These are phyloP conservation scores for Leuciscus waleckii DNA, from an alignment of 2,797 vertebrate genomes.

Conservation along the genomic window DNA sequence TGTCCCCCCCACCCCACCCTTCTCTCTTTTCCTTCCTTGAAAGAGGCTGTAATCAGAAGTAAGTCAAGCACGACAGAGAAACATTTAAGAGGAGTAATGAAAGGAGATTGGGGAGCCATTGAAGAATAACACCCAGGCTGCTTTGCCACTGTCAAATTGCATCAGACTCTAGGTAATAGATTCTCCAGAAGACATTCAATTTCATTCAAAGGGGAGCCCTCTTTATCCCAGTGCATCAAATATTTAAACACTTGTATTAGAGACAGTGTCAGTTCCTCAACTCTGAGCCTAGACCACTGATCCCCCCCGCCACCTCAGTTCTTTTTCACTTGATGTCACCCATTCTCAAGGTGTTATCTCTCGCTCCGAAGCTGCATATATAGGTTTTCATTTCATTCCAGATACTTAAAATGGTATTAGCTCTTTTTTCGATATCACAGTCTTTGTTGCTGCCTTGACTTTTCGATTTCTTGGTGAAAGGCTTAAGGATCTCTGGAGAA, in stretches of 20 bases:
- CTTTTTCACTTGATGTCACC: conserved; percentile 60
- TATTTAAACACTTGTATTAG: conserved; percentile 93
- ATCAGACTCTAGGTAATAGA: conserved; percentile 92
- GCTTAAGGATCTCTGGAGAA: conserved; percentile 73
- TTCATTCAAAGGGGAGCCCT: conserved; percentile 91
- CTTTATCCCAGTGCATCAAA: conserved; percentile 92
- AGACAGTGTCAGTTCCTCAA: conserved; percentile 68
- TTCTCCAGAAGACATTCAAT: conserved; percentile 92
- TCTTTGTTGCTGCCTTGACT: conserved; percentile 84
- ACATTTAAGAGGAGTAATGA: conserved; percentile 91
- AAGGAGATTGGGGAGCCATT: conserved; percentile 90
- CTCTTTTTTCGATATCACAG: conserved; percentile 68
- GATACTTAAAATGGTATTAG: conserved; percentile 76
- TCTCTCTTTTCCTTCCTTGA: conserved; percentile 43
- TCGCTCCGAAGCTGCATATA: conserved; percentile 41
- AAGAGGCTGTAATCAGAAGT: conserved; percentile 88
- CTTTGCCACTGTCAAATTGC: conserved; percentile 88
- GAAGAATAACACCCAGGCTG: conserved; percentile 90
- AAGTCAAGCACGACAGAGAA: conserved; percentile 91
- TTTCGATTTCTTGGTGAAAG: conserved; percentile 85
- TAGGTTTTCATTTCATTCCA: conserved; percentile 77
- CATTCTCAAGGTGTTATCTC: conserved; percentile 52
- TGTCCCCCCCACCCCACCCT: background rate
- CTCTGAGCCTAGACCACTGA: conserved; percentile 74
- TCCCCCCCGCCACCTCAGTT: conserved; percentile 50